Base-by-base conservation (phyloP, 2,888 invertebrate species). In the Pristionchus arcanus region DNA sequence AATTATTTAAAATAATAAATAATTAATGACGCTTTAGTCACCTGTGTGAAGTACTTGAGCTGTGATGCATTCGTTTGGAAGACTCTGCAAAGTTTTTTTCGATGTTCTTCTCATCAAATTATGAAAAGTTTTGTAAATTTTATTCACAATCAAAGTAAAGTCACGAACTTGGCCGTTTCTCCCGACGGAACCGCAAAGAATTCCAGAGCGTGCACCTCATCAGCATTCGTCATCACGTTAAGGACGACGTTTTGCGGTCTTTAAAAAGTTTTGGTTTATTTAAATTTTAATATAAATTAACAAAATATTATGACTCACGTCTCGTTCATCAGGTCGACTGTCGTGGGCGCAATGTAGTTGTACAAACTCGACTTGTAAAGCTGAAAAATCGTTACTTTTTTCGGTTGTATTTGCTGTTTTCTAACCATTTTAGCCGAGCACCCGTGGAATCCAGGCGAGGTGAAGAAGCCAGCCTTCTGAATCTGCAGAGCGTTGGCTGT, bases 31-130 rank as follows among this genome's bases (percentile, higher is more conserved):
- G 9, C 42, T 42, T 7, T 37, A 19, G 15, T 28, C 7, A 74
- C 74, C 74, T 74, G 42, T 0, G 74, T 21, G 25, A 37, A 74
- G 74, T 74, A 74, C 74, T 74, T 74, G 74, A 74, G 37, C 25
- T 31, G 9, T 19, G 42, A 2, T 4, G 74, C 37, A 25, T 74
- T 74, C 37, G 37, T 37, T 21, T 37, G 37, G 37, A 21, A 74
- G 25, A 74, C 37, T 19, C 74, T 74, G 74, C 16, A 68, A 68
- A 68, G 16, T 28, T 68, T 28, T 68, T 11, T 28, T 68, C n/a
- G 31, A 13, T 68, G 9, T 31, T 31, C 31, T 11, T 21, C 31
- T 3, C 28, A n/a, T n/a, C n/a, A n/a, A n/a, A n/a, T n/a, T n/a
- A n/a, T n/a, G n/a, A n/a, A n/a, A n/a, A n/a, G n/a, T n/a, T n/a